Conservation (phyloP, 2,888 invertebrate species). For the Synanthedon myopaeformis region DNA sequence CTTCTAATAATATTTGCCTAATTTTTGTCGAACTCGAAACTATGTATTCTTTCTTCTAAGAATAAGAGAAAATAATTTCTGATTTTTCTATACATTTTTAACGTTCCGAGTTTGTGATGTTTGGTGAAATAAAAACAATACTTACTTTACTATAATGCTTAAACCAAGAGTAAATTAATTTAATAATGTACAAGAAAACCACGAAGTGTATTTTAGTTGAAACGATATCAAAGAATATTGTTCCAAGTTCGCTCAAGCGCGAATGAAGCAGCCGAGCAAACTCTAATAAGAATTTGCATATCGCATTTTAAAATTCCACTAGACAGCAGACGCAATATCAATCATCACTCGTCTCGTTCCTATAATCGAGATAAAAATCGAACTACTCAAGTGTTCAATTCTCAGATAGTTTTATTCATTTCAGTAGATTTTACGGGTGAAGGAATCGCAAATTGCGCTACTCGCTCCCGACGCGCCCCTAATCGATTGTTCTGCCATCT, state of each 20-base stretch:
- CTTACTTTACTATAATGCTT: too few species aligned
- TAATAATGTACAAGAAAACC: too few species aligned
- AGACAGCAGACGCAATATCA: not conserved
- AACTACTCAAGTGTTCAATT: slow-evolving; percentile 40
- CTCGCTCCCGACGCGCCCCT: slow-evolving; percentile 42
- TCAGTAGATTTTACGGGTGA: slow-evolving; percentile 64
- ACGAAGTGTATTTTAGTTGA: not conserved
- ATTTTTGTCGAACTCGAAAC: too few species aligned
- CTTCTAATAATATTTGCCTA: too few species aligned
- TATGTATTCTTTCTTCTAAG: too few species aligned
- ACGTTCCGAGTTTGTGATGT: too few species aligned
- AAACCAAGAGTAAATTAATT: too few species aligned
- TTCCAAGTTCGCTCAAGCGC: not conserved
- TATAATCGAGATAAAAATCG: slow-evolving; percentile 25
- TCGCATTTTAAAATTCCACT: not conserved
- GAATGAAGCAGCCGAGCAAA: not conserved
- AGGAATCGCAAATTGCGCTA: slow-evolving; percentile 59
- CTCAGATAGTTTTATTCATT: slow-evolving; percentile 65
- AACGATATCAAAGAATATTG: not conserved
- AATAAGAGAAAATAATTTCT: too few species aligned
- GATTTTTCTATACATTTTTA: too few species aligned
- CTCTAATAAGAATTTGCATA: not conserved
- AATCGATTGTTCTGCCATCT: slow-evolving; percentile 67
- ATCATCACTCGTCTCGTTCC: not conserved
- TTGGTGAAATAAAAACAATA: too few species aligned